Conservation (phyloP, 2,888 invertebrate genomes). For the Trilocha varians region DNA sequence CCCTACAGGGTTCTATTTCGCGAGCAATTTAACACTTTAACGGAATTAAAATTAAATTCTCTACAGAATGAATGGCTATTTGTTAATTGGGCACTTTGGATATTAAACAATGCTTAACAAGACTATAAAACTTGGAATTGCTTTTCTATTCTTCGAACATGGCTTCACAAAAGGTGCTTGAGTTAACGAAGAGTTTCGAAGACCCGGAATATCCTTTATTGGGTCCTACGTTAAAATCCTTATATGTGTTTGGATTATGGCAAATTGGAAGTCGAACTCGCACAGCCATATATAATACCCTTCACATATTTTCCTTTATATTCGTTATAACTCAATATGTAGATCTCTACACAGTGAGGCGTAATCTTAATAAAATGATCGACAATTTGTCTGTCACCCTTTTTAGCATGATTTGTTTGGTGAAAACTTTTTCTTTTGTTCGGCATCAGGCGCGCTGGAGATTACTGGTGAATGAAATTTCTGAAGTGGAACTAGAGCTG, state of each 20-base stretch:
- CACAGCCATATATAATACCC: constrained; percentile 21
- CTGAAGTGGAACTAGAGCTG: constrained; percentile 29
- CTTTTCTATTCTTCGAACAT: constrained; percentile 14
- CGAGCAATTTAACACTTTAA: constrained; percentile 10
- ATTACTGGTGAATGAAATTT: constrained; percentile 21
- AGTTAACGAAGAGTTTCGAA: constrained; percentile 27
- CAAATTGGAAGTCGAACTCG: constrained; percentile 25
- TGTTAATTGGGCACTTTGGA: constrained; percentile 15
- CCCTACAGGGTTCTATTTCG: constrained; percentile 6
- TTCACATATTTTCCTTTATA: constrained; percentile 23
- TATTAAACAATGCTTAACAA: constrained; percentile 5
- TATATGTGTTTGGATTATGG: constrained; percentile 41
- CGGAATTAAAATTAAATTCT: constrained; percentile 13
- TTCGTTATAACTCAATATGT: constrained; percentile 30
- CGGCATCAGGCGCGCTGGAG: constrained; percentile 23
- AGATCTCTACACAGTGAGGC: constrained; percentile 31
- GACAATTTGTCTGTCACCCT: constrained; percentile 34
- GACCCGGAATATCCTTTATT: constrained; percentile 39
- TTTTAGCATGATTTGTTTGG: constrained; percentile 25
- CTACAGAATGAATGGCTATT: constrained; percentile 7
- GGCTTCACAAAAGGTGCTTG: constrained; percentile 23
- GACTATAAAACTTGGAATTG: constrained; percentile 1
- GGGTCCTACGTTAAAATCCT: constrained; percentile 41
- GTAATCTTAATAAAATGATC: constrained; percentile 32
- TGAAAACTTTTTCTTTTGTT: constrained; percentile 28